Evolutionary conservation across 2,888 invertebrate genomes (phyloP).

Genomic region (Apomyelois bistriatella): DNA sequence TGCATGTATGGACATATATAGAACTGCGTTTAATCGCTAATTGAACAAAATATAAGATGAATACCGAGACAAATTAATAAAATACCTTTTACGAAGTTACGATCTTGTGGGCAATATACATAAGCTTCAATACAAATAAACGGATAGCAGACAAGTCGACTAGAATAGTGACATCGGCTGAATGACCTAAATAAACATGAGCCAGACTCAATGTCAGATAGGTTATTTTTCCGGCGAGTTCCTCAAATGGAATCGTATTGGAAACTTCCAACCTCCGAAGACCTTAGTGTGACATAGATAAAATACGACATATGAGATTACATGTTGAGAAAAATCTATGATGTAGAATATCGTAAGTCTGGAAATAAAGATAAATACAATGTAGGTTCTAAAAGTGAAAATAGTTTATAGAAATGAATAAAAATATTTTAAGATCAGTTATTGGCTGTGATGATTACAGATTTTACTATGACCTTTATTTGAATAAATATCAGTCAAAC

Average conservation of each 20-base stretch:
- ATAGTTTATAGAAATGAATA: neutral
- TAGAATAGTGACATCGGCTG: neutral
- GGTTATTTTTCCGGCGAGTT: neutral
- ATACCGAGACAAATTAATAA: no score
- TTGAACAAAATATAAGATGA: no score
- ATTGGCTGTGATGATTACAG: no score
- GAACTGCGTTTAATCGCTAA: no score
- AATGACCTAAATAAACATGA: neutral
- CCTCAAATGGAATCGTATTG: conserved; percentile 4
- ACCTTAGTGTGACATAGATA: neutral
- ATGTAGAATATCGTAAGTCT: neutral
- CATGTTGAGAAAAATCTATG: neutral
- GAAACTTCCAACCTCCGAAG: conserved; percentile 1
- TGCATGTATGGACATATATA: no score
- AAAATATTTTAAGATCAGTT: no score
- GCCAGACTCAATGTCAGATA: neutral
- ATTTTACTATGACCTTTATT: no score
- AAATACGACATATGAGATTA: conserved; percentile 7
- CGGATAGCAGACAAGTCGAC: neutral
- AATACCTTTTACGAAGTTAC: no score
- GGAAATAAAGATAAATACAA: neutral
- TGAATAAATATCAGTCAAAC: no score
- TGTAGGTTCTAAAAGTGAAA: neutral
- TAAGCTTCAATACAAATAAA: neutral
- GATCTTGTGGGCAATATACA: no score